Percentiles rank a stretch among this genome's conserved stretches.
Conservation (phyloP, 2,888 invertebrate genomes). For the Ctena decussata region DNA sequence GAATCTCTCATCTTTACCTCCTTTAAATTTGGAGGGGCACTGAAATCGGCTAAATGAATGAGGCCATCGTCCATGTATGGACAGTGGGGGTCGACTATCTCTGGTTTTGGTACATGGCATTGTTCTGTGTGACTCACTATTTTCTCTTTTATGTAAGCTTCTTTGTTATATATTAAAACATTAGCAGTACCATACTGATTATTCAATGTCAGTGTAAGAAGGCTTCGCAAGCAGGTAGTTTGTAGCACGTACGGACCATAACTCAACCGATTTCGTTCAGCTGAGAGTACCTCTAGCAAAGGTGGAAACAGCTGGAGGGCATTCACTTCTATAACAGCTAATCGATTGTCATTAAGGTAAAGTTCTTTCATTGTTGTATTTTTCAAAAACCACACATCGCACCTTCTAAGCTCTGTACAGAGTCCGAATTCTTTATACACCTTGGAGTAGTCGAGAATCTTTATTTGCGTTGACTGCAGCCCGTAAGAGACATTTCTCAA, state of each 20-base stretch:
- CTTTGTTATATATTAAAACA: background rate
- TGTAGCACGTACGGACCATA: conserved; percentile 49
- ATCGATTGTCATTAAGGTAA: conserved; percentile 26
- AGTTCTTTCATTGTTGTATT: conserved; percentile 45
- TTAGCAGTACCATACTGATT: background rate
- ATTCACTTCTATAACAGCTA: conserved; percentile 36
- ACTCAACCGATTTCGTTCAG: conserved; percentile 38
- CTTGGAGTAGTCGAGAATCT: conserved; percentile 36
- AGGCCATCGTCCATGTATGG: background rate
- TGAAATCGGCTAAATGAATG: background rate
- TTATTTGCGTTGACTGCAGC: conserved; percentile 43
- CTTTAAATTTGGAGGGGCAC: background rate
- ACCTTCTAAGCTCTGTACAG: conserved; percentile 12
- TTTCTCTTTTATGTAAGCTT: background rate
- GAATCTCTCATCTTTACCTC: background rate
- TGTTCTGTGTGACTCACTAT: background rate
- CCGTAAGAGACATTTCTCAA: conserved; percentile 44
- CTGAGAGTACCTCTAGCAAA: conserved; percentile 10
- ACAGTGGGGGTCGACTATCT: background rate
- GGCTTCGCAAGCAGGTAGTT: conserved; percentile 19
- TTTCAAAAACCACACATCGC: conserved; percentile 44
- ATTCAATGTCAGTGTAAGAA: background rate
- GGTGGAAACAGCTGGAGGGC: conserved; percentile 15
- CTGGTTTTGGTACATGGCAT: background rate
- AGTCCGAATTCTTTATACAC: conserved; percentile 37